Base-by-base conservation (phyloP, 2,888 invertebrate species). In the Hirtodrosophila trivittata region DNA sequence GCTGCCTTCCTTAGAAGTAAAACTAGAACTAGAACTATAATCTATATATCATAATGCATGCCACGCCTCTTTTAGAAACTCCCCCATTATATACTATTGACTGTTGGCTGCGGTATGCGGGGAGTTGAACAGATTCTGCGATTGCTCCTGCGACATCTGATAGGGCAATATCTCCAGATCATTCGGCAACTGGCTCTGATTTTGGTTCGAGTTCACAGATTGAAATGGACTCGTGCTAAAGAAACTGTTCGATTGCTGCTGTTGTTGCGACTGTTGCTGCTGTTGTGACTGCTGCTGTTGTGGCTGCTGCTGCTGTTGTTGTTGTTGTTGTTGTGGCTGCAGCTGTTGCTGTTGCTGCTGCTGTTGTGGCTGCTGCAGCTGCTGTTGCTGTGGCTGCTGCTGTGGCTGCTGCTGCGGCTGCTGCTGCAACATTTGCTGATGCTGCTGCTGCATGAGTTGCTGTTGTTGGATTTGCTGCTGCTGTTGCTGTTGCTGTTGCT, bases 91-190 rank as follows among this genome's bases (percentile, higher is more conserved):
- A 26, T 57, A 37, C 51, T 75, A 75, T 41, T 60, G 89, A 74
- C 70, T 82, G 39, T 58, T 71, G 50, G 77, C 72, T 1, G 77
- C 57, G 28, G 75, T 45, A 49, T 87, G 88, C 10, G 87, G 83
- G 25, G 88, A 83, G 59, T 82, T 88, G 65, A 91, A 92, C 13
- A 91, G 80, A 64, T 90, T 87, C 75, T 91, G 91, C 13, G 91
- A 90, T 78, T 90, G 90, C 60, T 91, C 91, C 64, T 90, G 90
- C 6, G 90, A 89, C 77, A 92, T 88, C 72, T 91, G 91, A 77
- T 91, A 92, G 1, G 91, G 91, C 60, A 92, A 71, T 39, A 90
- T 87, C 52, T 91, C 91, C 58, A 90, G 66, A 52, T 91, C 90
- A 60, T 89, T 88, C 0, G 89, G 81, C 56, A 90, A 67, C 37